Conservation (phyloP, 2,888 invertebrate genomes). For the Drosophila yooni region DNA sequence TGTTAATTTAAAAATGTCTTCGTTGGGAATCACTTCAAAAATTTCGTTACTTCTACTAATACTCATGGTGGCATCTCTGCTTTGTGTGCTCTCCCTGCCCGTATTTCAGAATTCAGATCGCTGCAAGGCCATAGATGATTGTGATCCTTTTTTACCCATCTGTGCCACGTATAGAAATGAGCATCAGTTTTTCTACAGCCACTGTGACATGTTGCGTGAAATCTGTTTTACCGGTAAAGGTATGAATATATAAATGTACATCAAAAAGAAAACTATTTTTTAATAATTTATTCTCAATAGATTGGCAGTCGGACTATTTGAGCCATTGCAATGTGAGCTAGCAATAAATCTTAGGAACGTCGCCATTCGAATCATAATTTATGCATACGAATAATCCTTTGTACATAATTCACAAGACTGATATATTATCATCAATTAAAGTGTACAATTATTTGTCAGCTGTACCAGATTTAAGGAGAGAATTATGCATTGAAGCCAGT, state of each 20-base stretch:
- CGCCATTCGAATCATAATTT: neutral
- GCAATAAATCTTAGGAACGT: neutral
- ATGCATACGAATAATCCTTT: neutral
- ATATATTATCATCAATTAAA: conserved; percentile 13
- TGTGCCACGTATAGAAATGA: conserved; percentile 75
- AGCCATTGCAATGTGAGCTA: conserved; percentile 79
- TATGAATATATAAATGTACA: conserved; percentile 18
- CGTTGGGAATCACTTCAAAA: conserved; percentile 30
- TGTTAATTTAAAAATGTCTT: conserved; percentile 25
- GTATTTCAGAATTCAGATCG: conserved; percentile 32
- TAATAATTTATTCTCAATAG: conserved; percentile 49
- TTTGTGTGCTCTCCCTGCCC: conserved; percentile 59
- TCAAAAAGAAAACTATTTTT: neutral
- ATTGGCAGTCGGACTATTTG: conserved; percentile 77
- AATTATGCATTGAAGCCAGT: neutral
- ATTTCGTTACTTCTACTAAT: conserved; percentile 48
- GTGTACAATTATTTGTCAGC: neutral
- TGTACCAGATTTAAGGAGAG: neutral
- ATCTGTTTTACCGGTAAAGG: conserved; percentile 80
- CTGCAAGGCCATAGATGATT: conserved; percentile 61
- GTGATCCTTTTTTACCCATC: conserved; percentile 78
- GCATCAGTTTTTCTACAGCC: conserved; percentile 82
- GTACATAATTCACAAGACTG: conserved; percentile 43
- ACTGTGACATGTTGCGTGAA: conserved; percentile 81
- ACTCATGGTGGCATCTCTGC: conserved; percentile 34